Evolutionary conservation across 2,888 invertebrate species (phyloP).

Genomic region (Tiliacea citrago): DNA sequence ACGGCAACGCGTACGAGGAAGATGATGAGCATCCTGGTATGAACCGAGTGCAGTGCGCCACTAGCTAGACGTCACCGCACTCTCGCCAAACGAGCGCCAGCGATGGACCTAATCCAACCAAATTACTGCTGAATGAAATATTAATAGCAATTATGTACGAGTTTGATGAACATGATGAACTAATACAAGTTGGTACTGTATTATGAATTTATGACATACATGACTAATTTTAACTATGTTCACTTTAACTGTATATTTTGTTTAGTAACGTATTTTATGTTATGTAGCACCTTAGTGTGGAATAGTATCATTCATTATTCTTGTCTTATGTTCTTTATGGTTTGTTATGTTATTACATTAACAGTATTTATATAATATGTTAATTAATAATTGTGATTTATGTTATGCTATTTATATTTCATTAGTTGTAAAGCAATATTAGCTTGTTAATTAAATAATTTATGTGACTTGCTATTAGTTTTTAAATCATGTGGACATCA

Average conservation of each 20-base stretch:
- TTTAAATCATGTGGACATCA: constrained; percentile 46
- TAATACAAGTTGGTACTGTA: constrained; percentile 18
- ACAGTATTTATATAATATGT: constrained; percentile 13
- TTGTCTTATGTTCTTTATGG: constrained; percentile 14
- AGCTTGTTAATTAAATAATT: constrained; percentile 61
- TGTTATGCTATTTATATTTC: constrained; percentile 48
- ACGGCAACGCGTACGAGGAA: constrained; percentile 93
- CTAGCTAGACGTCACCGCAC: constrained; percentile 89
- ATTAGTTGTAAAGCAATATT: constrained; percentile 55
- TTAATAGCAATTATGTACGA: constrained; percentile 46
- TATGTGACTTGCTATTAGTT: constrained; percentile 54
- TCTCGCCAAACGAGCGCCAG: constrained; percentile 34
- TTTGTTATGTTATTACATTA: constrained; percentile 16
- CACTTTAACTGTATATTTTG: constrained; percentile 25
- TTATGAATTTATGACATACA: constrained; percentile 9
- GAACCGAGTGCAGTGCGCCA: constrained; percentile 95
- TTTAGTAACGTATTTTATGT: constrained; percentile 2
- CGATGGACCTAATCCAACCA: constrained; percentile 62
- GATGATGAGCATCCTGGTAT: constrained; percentile 93
- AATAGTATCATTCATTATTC: constrained; percentile 13
- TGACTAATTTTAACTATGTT: constrained; percentile 29
- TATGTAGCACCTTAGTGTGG: constrained; percentile 13
- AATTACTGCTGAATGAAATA: constrained; percentile 54
- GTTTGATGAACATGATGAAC: constrained; percentile 31
- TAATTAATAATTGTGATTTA: constrained; percentile 26